Percentiles rank a stretch among this genome's conserved stretches.
Conservation (phyloP, 2,888 invertebrate genomes). For the Phalera bucephala region DNA sequence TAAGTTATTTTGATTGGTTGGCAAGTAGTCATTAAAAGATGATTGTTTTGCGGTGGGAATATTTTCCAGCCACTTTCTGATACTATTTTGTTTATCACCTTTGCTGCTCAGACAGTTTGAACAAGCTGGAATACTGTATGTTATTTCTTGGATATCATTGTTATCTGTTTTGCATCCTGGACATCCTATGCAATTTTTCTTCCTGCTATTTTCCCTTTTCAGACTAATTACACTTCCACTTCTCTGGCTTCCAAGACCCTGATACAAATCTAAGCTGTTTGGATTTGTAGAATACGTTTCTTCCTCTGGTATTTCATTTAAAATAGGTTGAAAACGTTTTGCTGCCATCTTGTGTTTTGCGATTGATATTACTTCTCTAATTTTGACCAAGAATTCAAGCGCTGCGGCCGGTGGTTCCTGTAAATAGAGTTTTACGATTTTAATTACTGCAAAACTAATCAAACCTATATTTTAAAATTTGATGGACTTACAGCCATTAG, state of each 20-base stretch:
- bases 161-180: slow-evolving; percentile 83
- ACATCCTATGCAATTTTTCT: slow-evolving; percentile 85
- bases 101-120: slow-evolving; percentile 78
- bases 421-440: slow-evolving; percentile 9
- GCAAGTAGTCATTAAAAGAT: slow-evolving; percentile 47
- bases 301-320: slow-evolving; percentile 93
- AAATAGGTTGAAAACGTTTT: slow-evolving; percentile 90
- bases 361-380: slow-evolving; percentile 94
- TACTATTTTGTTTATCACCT: slow-evolving; percentile 89
- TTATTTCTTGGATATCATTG: slow-evolving; percentile 59
- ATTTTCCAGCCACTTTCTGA: slow-evolving; percentile 89
- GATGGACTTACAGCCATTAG: slow-evolving; percentile 86
- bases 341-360: slow-evolving; percentile 94
- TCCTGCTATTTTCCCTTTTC: slow-evolving; percentile 84
- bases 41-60: slow-evolving; percentile 80
- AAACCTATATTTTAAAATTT: not conserved
- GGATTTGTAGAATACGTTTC: slow-evolving; percentile 79
- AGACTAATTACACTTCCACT: slow-evolving; percentile 82
- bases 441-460: not conserved
- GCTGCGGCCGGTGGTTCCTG: slow-evolving; percentile 96
- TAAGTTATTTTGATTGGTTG: slow-evolving; percentile 47
- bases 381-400: slow-evolving; percentile 93
- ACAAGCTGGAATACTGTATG: slow-evolving; percentile 73
- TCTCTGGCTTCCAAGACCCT: slow-evolving; percentile 75
- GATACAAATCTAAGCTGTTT: slow-evolving; percentile 73